phyloP scores from a whole-genome alignment of 2,797 vertebrate genomes.

The Hyperoplus lanceolatus region DNA sequence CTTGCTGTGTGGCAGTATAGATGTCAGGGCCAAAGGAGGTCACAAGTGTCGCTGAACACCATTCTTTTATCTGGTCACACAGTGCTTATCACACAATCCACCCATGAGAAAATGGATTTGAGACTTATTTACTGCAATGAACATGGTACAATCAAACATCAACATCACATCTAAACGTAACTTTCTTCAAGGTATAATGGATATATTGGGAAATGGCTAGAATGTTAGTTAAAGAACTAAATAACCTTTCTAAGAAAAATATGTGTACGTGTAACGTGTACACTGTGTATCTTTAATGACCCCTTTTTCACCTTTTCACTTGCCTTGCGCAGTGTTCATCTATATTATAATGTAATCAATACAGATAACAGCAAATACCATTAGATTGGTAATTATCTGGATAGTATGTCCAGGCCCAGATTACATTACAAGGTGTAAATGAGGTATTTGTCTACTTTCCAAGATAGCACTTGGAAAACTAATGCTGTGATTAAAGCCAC shows the following conservation, averaged over 20 bases:
- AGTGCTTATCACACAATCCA: conserved; percentile 5
- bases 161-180: no score
- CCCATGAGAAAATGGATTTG: not conserved
- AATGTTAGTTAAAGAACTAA: not conserved
- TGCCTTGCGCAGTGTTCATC: not conserved
- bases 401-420: conserved; percentile 1
- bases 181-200: no score
- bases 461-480: not conserved
- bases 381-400: conserved; percentile 12
- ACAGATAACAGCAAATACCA: conserved; percentile 6
- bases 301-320: not conserved
- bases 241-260: not conserved
- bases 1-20: not conserved
- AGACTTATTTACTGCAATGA: not conserved
- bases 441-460: conserved; percentile 7
- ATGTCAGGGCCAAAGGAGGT: not conserved
- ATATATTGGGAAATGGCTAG: not conserved
- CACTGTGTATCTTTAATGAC: not conserved
- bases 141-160: not conserved
- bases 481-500: not conserved
- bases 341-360: conserved; percentile 22
- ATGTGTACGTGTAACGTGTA: not conserved
- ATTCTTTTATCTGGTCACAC: conserved; percentile 1
- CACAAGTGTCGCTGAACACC: not conserved
- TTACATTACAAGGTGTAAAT: conserved; percentile 6